These are phyloP conservation scores for Pissodes strobi DNA, from an alignment of 1,140 invertebrate genomes.

Conservation along the genomic window DNA sequence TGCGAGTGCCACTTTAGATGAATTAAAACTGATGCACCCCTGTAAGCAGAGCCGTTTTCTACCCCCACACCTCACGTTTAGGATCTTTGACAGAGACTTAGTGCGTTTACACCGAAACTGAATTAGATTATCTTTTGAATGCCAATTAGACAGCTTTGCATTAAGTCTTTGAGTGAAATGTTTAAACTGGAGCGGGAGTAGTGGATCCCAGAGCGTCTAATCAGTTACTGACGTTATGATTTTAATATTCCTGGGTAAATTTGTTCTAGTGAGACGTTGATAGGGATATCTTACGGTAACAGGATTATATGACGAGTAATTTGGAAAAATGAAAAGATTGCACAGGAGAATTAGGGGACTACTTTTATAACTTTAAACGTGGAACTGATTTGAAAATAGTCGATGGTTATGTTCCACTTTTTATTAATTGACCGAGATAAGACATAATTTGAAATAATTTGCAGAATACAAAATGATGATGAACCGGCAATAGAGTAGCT, in stretches of 20 bases:
- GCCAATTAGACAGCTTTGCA: slow-evolving; percentile 29
- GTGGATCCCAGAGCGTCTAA: slow-evolving; percentile 10
- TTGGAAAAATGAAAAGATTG: no score
- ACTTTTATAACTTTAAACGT: no score
- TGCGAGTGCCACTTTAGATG: slow-evolving; percentile 15
- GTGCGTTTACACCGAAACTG: slow-evolving; percentile 35
- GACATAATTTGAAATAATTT: no score
- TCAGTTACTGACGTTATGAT: slow-evolving; percentile 22
- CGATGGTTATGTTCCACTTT: no score
- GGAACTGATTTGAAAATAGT: no score
- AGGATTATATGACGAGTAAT: neutral
- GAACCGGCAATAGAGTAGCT: no score
- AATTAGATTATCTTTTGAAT: slow-evolving; percentile 37
- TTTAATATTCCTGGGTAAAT: slow-evolving; percentile 20
- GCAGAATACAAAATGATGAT: no score
- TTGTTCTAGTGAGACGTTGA: neutral
- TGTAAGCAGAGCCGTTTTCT: slow-evolving; percentile 22
- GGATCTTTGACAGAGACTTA: slow-evolving; percentile 20
- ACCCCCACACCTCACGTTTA: slow-evolving; percentile 1
- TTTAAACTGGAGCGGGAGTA: slow-evolving; percentile 14
- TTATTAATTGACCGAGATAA: no score
- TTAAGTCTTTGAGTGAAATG: slow-evolving; percentile 30
- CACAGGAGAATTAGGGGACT: no score
- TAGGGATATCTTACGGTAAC: no score
- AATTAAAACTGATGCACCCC: slow-evolving; percentile 39